Evolutionary conservation across 1,140 invertebrate genomes (phyloP).

Genomic region (Drosophila mayri): DNA sequence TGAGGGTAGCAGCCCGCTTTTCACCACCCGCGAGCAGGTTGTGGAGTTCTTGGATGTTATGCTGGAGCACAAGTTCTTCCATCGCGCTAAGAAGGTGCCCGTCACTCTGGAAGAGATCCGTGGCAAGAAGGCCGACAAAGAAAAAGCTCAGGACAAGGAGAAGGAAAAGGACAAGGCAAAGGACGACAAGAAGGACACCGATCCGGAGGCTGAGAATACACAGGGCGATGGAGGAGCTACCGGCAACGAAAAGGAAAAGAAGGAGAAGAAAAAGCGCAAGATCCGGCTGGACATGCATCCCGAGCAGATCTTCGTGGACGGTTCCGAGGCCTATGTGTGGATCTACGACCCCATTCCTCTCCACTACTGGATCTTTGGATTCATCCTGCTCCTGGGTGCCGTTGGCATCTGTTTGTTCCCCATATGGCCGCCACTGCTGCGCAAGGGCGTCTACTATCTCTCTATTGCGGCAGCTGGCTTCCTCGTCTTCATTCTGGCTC

Average conservation of each 20-base stretch:
- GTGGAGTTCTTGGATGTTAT: slow-evolving; percentile 93
- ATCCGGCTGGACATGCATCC: slow-evolving; percentile 97
- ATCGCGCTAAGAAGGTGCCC: slow-evolving; percentile 95
- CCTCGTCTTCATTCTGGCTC: slow-evolving; percentile 95
- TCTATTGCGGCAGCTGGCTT: slow-evolving; percentile 97
- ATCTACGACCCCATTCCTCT: slow-evolving; percentile 99
- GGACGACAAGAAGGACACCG: slow-evolving; percentile 55
- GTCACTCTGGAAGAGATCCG: slow-evolving; percentile 90
- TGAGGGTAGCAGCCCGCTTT: slow-evolving; percentile 91
- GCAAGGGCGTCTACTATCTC: slow-evolving; percentile 98
- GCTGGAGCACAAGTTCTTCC: slow-evolving; percentile 97
- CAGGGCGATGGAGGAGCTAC: slow-evolving; percentile 57
- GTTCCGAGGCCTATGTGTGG: slow-evolving; percentile 99
- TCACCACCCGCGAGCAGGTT: slow-evolving; percentile 92
- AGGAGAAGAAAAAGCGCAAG: slow-evolving; percentile 89
- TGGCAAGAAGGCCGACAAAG: slow-evolving; percentile 78
- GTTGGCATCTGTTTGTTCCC: slow-evolving; percentile 99
- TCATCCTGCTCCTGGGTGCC: slow-evolving; percentile 95
- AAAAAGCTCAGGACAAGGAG: slow-evolving; percentile 49
- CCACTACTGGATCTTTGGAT: slow-evolving; percentile 98
- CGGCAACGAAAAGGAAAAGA: slow-evolving; percentile 67
- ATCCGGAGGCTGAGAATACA: slow-evolving; percentile 42
- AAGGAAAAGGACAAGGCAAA: slow-evolving; percentile 85
- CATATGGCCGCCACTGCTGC: slow-evolving; percentile 97
- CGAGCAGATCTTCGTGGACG: slow-evolving; percentile 97